Evolutionary conservation across 2,113 vertebrate genomes (phyloP).

Genomic region (Percina caprodes): DNA sequence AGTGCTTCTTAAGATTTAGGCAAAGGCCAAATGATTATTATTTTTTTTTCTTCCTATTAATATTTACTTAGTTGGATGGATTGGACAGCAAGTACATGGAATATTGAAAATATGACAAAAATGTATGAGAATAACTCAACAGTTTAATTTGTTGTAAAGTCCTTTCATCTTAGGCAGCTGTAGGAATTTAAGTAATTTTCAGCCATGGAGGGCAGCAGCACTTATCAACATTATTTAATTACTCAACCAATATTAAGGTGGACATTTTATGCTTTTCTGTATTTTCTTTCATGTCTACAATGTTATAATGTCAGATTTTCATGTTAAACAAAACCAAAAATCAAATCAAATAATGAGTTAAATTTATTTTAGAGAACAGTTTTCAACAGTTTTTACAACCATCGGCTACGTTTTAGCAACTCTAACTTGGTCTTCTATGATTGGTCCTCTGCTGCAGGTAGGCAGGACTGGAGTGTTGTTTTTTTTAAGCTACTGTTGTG

Average conservation of each 20-base stretch:
- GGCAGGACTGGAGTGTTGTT: too few species aligned
- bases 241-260: neutral
- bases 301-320: too few species aligned
- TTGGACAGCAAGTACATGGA: neutral
- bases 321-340: too few species aligned
- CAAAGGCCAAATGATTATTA: neutral
- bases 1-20: conserved; percentile 12
- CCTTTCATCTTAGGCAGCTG: neutral
- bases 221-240: conserved; percentile 14
- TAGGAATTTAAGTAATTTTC: neutral
- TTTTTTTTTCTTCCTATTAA: neutral
- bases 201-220: neutral
- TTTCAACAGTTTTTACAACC: too few species aligned
- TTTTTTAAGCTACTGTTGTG: too few species aligned
- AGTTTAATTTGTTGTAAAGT: neutral
- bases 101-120: neutral
- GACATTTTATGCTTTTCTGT: too few species aligned
- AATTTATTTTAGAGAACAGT: too few species aligned
- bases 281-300: too few species aligned
- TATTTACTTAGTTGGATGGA: neutral
- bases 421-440: too few species aligned
- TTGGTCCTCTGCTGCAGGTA: too few species aligned
- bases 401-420: too few species aligned
- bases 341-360: too few species aligned
- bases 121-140: neutral